These are phyloP conservation scores for Rhagophthalmus giganteus DNA, from an alignment of 2,888 invertebrate genomes.

Conservation along the genomic window DNA sequence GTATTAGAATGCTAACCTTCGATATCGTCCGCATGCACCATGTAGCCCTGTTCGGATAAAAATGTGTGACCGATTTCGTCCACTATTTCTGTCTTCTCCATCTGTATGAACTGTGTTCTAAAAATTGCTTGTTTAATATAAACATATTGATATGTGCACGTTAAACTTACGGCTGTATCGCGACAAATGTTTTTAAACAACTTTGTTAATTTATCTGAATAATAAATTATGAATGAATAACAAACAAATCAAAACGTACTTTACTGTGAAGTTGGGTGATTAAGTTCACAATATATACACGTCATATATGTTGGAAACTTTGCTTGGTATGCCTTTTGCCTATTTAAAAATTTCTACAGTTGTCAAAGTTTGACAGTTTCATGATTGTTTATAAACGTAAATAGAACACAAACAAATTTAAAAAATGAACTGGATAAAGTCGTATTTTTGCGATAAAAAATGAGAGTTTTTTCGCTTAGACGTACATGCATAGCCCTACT, in stretches of 20 bases:
- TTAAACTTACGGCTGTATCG: slow-evolving; percentile 23
- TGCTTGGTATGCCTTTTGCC: too few species aligned
- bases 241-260: neutral
- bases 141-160: neutral
- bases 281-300: neutral
- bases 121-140: neutral
- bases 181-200: slow-evolving; percentile 3
- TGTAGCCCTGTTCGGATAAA: slow-evolving; percentile 55
- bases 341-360: too few species aligned
- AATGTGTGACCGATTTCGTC: slow-evolving; percentile 61
- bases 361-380: too few species aligned
- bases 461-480: slow-evolving; percentile 11
- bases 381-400: too few species aligned
- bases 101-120: slow-evolving; percentile 38
- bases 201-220: too few species aligned
- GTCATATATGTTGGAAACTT: too few species aligned
- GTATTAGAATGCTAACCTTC: too few species aligned
- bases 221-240: too few species aligned
- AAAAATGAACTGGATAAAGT: neutral
- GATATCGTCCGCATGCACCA: slow-evolving; percentile 58
- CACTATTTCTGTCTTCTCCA: slow-evolving; percentile 66
- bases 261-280: neutral
- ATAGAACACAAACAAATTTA: too few species aligned
- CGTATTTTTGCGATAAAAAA: slow-evolving; percentile 4
- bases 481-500: slow-evolving; percentile 6